Evolutionary conservation across 1,140 invertebrate species (phyloP).

Genomic region (Anagrus nilaparvatae): DNA sequence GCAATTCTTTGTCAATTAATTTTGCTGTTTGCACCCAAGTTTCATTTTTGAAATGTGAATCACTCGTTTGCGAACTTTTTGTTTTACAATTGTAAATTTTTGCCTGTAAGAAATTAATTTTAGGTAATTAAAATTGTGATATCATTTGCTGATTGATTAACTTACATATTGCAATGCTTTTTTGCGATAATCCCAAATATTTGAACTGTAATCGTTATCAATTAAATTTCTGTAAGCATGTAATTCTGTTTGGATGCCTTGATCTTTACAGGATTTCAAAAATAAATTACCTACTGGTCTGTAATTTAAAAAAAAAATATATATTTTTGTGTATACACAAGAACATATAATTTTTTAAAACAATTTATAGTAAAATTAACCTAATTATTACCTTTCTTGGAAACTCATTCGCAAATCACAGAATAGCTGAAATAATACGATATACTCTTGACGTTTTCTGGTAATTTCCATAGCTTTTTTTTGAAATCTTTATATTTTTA

Average conservation of each 20-base stretch:
- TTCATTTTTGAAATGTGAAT: conserved; percentile 43
- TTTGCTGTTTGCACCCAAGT: conserved; percentile 45
- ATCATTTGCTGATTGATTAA: conserved; percentile 4
- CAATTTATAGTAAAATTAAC: background rate
- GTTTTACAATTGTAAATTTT: conserved; percentile 47
- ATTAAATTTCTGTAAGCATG: conserved; percentile 54
- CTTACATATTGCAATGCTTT: conserved; percentile 58
- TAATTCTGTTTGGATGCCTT: conserved; percentile 57
- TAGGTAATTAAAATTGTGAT: background rate
- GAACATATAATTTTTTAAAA: conserved; percentile 10
- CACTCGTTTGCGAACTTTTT: conserved; percentile 50
- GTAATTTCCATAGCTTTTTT: conserved; percentile 45
- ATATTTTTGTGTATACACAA: conserved; percentile 6
- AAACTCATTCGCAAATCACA: conserved; percentile 42
- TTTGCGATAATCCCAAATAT: conserved; percentile 64
- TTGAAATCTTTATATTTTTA: conserved; percentile 38
- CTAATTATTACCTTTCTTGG: conserved; percentile 22
- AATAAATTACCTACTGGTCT: conserved; percentile 14
- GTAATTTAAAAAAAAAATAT: conserved; percentile 17
- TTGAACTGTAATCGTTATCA: conserved; percentile 60
- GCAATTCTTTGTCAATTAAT: conserved; percentile 37
- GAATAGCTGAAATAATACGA: conserved; percentile 48
- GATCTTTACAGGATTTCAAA: conserved; percentile 37
- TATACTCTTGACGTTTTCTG: conserved; percentile 46
- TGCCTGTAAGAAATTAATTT: conserved; percentile 35